Evolutionary conservation across 2,888 invertebrate genomes (phyloP).

Genomic region (Synanthedon formicaeformis): DNA sequence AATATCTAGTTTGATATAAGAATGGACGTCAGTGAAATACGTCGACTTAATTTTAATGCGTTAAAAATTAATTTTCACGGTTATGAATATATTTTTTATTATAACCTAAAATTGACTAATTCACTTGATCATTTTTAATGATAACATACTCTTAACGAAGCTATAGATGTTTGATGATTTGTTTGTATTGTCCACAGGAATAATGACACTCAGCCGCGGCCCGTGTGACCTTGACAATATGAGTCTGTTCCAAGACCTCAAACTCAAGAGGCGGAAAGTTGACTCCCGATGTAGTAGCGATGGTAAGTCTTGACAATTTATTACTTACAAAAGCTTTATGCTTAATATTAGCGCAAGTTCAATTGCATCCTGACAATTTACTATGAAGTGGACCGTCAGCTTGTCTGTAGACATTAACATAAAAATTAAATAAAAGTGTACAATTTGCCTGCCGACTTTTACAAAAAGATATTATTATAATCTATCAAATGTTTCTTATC

Average conservation of each 20-base stretch:
- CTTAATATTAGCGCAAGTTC: background rate
- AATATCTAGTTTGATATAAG: slow-evolving; percentile 31
- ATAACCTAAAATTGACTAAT: no score
- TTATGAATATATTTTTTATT: no score
- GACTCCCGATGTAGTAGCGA: slow-evolving; percentile 97
- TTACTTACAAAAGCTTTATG: background rate
- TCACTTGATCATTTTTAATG: no score
- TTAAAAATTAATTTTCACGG: no score
- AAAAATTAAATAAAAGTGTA: no score
- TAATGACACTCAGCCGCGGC: slow-evolving; percentile 98
- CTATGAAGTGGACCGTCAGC: no score
- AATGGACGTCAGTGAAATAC: slow-evolving; percentile 16
- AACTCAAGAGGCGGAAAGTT: slow-evolving; percentile 97
- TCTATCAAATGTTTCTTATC: no score
- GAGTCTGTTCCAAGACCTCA: slow-evolving; percentile 99
- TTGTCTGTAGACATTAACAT: no score
- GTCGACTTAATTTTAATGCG: background rate
- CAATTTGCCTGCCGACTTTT: no score
- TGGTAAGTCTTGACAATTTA: slow-evolving; percentile 72
- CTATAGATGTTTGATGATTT: no score
- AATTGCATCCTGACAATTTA: background rate
- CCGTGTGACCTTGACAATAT: slow-evolving; percentile 98
- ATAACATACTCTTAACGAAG: no score
- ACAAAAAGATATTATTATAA: no score
- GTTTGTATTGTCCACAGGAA: slow-evolving; percentile 74